Base-by-base conservation (phyloP, 2,797 vertebrate species). In the Anableps anableps region DNA sequence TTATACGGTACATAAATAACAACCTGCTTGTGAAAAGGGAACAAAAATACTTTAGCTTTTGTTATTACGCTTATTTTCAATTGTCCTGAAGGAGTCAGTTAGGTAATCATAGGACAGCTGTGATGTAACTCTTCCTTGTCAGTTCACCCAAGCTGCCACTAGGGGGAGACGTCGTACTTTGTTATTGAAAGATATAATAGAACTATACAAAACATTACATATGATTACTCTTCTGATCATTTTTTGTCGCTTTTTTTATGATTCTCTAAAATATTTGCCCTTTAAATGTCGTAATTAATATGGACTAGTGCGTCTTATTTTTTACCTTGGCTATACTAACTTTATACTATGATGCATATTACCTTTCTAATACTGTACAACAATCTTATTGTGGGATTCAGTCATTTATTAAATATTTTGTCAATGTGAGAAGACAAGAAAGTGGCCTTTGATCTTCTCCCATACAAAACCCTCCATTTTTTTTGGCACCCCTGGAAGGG, bases 101-200 rank as follows among this genome's bases (percentile, higher is more conserved):
- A 85, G 77, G 82, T 93, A 94, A 94, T 72, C n/a, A 31, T 0
- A 72, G 8, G 38, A 47, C 60, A 60, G 58, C 31, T 26, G 89
- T 94, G 92, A 94, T 92, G 84, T 94, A 95, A 95, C 91, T 50
- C 31, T 17, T 3, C 14, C 5, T 26, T 16, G 75, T 48, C 81
- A 86, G 66, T 90, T 90, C 85, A 38, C 0, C 5, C 14, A 13
- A 34, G 2, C 16, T 2, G 11, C 78, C 90, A 80, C 86, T 83
- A 90, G 92, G 84, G 90, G 92, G 90, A 62, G 85, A 72, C 82
- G 23, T 31, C 3, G 14, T 1, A 77, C 51, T 41, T 1, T 55
- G 6, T 72, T 14, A 74, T 55, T 13, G 43, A 29, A 31, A 5
- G 3, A 5, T 11, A 34, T 4, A 13, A n/a, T 5, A 71, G 34